Conservation (phyloP, 2,113 vertebrate species). For the Calypte anna region DNA sequence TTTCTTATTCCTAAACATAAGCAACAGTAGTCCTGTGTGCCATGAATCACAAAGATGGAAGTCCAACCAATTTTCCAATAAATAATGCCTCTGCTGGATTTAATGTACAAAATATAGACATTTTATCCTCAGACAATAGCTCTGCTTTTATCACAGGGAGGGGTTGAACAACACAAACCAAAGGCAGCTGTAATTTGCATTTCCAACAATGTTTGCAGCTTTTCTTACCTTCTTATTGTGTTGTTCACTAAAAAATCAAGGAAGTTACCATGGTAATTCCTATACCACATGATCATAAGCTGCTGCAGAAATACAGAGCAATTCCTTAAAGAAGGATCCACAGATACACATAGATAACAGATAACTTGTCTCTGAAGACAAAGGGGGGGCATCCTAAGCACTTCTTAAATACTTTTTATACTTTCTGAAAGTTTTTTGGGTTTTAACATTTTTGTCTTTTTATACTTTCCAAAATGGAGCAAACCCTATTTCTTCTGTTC, state of each 20-base stretch:
- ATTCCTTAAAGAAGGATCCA: slow-evolving; percentile 7
- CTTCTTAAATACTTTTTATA: neutral
- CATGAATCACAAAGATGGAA: neutral
- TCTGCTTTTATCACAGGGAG: neutral
- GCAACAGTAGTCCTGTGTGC: neutral
- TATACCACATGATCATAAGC: neutral
- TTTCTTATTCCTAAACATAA: neutral
- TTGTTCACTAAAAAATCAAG: neutral
- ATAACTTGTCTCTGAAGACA: neutral
- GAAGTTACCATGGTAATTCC: slow-evolving; percentile 55
- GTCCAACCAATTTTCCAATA: neutral
- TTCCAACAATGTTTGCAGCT: neutral
- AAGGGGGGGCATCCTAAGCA: neutral
- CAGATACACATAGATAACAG: neutral
- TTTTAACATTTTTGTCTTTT: neutral
- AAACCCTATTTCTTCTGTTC: neutral
- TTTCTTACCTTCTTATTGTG: neutral
- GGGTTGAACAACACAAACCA: neutral
- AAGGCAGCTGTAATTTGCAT: neutral
- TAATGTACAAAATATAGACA: neutral
- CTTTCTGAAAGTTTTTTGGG: neutral
- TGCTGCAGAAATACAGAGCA: neutral
- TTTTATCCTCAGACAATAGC: neutral
- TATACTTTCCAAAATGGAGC: neutral
- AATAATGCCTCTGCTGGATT: neutral